Conservation (phyloP, 1,140 invertebrate genomes). For the Zaprionus ornatus region DNA sequence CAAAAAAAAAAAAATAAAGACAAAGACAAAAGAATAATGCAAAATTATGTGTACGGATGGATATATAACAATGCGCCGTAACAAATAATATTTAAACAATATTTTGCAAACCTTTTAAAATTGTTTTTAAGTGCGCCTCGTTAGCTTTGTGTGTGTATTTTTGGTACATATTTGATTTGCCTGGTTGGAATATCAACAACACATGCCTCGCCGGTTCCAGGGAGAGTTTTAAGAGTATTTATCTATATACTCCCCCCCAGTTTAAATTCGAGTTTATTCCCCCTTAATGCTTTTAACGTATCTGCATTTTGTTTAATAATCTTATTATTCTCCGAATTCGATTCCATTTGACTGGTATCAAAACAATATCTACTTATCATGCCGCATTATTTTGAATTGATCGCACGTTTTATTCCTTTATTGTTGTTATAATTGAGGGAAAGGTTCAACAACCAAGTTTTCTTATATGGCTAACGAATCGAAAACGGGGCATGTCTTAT, state of each 20-base stretch:
- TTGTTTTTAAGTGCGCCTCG: conserved; percentile 53
- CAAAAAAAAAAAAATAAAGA: background rate
- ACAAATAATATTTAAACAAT: conserved; percentile 79
- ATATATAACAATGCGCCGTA: conserved; percentile 26
- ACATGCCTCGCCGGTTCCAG: background rate
- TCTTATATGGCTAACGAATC: background rate
- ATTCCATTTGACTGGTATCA: background rate
- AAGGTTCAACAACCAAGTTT: background rate
- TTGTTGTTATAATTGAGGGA: background rate
- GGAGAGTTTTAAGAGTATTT: conserved; percentile 20
- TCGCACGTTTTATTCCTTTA: background rate
- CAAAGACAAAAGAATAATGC: conserved; percentile 11
- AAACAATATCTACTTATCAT: conserved; percentile 1
- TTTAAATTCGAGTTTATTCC: background rate
- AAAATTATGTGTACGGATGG: conserved; percentile 9
- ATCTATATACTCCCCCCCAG: background rate
- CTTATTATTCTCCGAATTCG: background rate
- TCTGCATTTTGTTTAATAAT: background rate
- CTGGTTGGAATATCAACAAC: conserved; percentile 23
- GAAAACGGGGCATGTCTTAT: background rate
- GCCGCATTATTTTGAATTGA: conserved; percentile 5
- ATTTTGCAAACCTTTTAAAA: conserved; percentile 77
- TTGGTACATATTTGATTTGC: conserved; percentile 47
- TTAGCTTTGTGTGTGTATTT: conserved; percentile 29
- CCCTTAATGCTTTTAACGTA: background rate